Evolutionary conservation across 2,797 vertebrate genomes (phyloP), one percentile per base, ranked within the genome.

Genomic region (Kryptolebias ocellatus): DNA sequence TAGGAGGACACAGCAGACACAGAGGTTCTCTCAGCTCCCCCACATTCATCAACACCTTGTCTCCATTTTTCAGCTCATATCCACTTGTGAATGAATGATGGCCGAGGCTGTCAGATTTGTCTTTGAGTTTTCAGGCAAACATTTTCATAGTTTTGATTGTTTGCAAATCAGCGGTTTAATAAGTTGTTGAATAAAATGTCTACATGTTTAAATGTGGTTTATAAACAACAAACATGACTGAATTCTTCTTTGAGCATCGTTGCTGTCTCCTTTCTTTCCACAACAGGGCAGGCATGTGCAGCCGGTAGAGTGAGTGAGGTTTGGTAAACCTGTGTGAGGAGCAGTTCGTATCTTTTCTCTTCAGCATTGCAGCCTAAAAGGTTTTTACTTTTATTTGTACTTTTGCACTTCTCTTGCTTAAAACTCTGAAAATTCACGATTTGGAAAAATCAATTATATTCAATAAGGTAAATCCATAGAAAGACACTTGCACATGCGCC

Each of bases 1-100:
- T 90, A 78, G 89, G 87, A 86, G 85, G 89, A 90, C 66, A 47
- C 50, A 63, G 82, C 70, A 86, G 80, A 85, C 80, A 79, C 46
- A 62, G 78, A 83, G 78, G 73, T 71, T 59, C 78, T 87, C 74
- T 82, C 64, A 73, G 69, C 85, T 78, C 83, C 75, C 78, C 53
- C 84, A 73, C 81, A 82, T 70, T 65, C 66, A 81, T 60, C 72
- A 67, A n/a, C 50, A 72, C 64, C 66, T 79, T 34, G 51, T 68
- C 70, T 73, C 39, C 42, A 29, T 76, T 77, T 37, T 72, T 56
- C 11, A 57, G 55, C 16, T 11, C 37, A 29, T 44, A 37, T 34
- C 34, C 44, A 28, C 44, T n/a, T 31, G 17, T 64, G 53, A 76
- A 68, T 60, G 59, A 63, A 20, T 8, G 46, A 66, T 11, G 24